These are phyloP conservation scores for Hybognathus amarus DNA, from an alignment of 2,797 vertebrate species.

Conservation along the genomic window DNA sequence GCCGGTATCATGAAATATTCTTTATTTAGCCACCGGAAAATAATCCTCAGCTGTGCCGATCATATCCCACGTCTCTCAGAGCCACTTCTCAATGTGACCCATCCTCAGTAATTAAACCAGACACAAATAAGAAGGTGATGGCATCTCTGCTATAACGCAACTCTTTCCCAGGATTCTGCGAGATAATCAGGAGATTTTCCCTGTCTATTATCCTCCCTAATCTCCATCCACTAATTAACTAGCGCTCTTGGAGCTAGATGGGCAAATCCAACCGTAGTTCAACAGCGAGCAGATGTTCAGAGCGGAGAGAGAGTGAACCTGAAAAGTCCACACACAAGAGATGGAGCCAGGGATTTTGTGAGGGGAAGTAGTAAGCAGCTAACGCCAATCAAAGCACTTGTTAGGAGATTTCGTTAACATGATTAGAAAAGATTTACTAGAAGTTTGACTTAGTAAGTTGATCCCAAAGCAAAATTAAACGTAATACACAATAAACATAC, in stretches of 20 bases:
- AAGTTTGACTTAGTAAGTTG: background rate
- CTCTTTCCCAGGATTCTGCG: conserved; percentile 51
- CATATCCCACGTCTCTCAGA: conserved; percentile 50
- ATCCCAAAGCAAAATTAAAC: background rate
- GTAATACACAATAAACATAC: background rate
- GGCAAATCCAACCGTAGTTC: conserved; percentile 44
- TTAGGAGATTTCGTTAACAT: conserved; percentile 9
- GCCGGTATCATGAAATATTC: conserved; percentile 11
- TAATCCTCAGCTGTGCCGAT: conserved; percentile 22
- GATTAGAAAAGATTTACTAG: conserved; percentile 15
- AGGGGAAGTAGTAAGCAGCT: conserved; percentile 15
- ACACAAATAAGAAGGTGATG: conserved; percentile 56
- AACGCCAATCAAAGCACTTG: conserved; percentile 41
- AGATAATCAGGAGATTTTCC: conserved; percentile 62
- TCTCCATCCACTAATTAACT: conserved; percentile 60
- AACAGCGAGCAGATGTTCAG: conserved; percentile 45
- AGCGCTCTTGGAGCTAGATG: conserved; percentile 40
- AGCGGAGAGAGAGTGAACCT: conserved; percentile 26
- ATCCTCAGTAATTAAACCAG: conserved; percentile 54
- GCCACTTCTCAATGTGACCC: conserved; percentile 37
- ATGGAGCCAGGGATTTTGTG: conserved; percentile 38
- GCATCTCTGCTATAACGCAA: conserved; percentile 50
- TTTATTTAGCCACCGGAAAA: conserved; percentile 51
- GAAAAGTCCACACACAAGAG: conserved; percentile 40
- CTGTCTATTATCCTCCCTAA: conserved; percentile 59